Base-by-base conservation (phyloP, 2,888 invertebrate species). In the Argyresthia albistria region DNA sequence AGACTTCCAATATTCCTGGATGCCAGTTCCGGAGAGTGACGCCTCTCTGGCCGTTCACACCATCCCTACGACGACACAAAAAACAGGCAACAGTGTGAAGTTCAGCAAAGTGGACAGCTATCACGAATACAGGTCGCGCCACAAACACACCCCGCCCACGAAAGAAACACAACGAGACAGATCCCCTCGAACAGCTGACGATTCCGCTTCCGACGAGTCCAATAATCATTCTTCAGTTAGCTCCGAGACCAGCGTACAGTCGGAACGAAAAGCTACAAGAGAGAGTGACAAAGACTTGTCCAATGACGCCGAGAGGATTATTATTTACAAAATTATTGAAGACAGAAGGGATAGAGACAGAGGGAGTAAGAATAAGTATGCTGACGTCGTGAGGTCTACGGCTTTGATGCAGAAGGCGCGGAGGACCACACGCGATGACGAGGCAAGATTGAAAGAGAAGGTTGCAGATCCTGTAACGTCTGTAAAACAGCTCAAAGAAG, bases 91-190 rank as follows among this genome's bases (percentile, higher is more conserved):
- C 53, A 65, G 66, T 43, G 84, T 86, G 0, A 83, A 80, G 56
- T 84, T 86, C 53, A 77, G 77, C 59, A 67, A 76, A 60, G 69
- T 76, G 4, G 80, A 84, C 55, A 82, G 77, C 56, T 86, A 87
- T 57, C 84, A 86, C 46, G 84, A 86, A 59, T 87, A 87, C 57
- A 71, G 87, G 49, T 82, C 84, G 1, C 67, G 80, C 1, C 83
- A 84, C 55, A 82, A 80, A 59, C 87, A 87, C 57, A 86, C 87
- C 1, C 87, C 87, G 8, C 87, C 87, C 0, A 86, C 87, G 12
- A 84, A 82, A 63, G 56, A 56, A 80, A 83, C 16, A 60, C 8
- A 69, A 62, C 49, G 66, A 58, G 55, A 60, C 63, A 60, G 60
- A 70, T 25, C 39, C 9, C 39, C 39, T 39, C 9, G n/a, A 3